Conservation (phyloP, 2,797 vertebrate genomes). For the Paguma larvata region DNA sequence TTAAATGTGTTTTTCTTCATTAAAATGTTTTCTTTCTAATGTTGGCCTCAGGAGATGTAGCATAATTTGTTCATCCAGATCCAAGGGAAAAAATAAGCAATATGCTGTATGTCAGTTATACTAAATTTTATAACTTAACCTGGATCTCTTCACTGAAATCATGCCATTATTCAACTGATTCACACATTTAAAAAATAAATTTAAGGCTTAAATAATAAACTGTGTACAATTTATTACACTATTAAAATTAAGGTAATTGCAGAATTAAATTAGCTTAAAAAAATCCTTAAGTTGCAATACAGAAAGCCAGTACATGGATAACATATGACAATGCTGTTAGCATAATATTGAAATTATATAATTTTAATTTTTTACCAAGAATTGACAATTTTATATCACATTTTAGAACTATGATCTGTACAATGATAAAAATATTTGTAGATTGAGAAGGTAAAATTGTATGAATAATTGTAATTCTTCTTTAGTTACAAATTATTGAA, state of each 20-base stretch:
- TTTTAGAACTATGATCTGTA: background rate
- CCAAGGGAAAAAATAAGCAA: constrained; percentile 69
- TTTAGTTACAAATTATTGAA: background rate
- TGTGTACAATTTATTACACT: constrained; percentile 53
- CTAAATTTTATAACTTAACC: constrained; percentile 78
- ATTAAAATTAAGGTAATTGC: constrained; percentile 36
- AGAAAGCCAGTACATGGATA: background rate
- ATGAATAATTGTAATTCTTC: background rate
- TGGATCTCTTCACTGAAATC: constrained; percentile 73
- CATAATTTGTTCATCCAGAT: constrained; percentile 59
- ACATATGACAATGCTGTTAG: background rate
- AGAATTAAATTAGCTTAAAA: background rate
- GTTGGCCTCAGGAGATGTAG: constrained; percentile 69
- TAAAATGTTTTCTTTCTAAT: constrained; percentile 74
- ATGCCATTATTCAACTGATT: constrained; percentile 76
- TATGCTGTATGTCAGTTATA: constrained; percentile 76
- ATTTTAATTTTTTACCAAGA: background rate
- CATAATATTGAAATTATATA: background rate
- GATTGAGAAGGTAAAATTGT: background rate
- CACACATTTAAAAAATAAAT: constrained; percentile 48
- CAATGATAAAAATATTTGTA: background rate
- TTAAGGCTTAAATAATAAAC: constrained; percentile 67
- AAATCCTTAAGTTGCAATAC: background rate
- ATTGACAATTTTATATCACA: background rate
- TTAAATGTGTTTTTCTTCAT: constrained; percentile 71